These are phyloP conservation scores for Notoglanidium macrostoma DNA, from an alignment of 2,797 vertebrate genomes.

Conservation along the genomic window DNA sequence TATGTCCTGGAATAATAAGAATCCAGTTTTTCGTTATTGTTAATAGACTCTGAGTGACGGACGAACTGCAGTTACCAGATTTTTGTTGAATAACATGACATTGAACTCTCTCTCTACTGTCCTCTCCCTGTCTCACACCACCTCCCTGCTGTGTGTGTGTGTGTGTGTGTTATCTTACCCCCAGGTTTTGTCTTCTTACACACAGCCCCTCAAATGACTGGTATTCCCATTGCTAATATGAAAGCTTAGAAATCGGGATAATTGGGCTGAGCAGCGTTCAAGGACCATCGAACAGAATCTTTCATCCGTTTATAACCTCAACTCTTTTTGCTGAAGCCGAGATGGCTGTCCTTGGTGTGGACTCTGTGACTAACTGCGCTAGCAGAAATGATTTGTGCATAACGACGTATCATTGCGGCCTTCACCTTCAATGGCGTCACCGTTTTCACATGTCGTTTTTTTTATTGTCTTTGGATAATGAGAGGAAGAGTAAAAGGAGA, in stretches of 20 bases:
- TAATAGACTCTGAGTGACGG: not conserved
- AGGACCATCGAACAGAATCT: constrained; percentile 37
- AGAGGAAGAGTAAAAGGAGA: not conserved
- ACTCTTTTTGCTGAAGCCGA: constrained; percentile 34
- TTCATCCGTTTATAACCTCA: constrained; percentile 38
- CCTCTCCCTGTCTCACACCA: not conserved
- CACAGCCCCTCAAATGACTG: not conserved
- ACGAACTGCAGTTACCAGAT: not conserved
- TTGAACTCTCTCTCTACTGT: not conserved
- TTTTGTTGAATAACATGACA: constrained; percentile 1
- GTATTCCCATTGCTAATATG: constrained; percentile 46
- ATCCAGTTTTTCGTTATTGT: not conserved
- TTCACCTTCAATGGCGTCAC: constrained; percentile 27
- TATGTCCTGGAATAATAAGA: not conserved
- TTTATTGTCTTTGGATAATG: constrained; percentile 8
- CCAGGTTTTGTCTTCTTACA: not conserved
- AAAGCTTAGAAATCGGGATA: constrained; percentile 47
- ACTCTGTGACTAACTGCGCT: constrained; percentile 29
- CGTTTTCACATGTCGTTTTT: constrained; percentile 10
- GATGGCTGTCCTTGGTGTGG: constrained; percentile 16
- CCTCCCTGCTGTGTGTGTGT: not conserved
- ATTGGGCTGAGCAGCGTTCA: constrained; percentile 35
- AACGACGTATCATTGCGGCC: constrained; percentile 17
- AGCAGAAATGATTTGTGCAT: constrained; percentile 31
- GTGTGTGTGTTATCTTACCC: not conserved